A percentile compares a stretch with the other conserved stretches of the same genome.
Evolutionary conservation across 2,113 vertebrate genomes (phyloP).

Genomic region (Otis tarda): DNA sequence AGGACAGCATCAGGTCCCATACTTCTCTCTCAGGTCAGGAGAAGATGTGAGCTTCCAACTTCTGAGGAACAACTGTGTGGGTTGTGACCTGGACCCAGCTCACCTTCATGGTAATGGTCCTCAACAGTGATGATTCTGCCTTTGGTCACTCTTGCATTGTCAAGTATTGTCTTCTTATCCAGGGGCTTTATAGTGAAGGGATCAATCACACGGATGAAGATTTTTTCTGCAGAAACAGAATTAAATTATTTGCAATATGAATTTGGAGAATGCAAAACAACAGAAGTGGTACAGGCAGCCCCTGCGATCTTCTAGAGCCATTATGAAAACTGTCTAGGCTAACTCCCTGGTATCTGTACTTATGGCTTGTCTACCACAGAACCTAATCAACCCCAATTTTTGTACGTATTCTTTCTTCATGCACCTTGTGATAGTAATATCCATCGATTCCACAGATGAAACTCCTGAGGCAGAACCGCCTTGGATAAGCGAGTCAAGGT

Average conservation of each 20-base stretch:
- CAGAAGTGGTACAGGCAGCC: not conserved
- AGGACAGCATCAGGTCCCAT: not conserved
- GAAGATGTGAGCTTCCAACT: not conserved
- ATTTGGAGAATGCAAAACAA: not conserved
- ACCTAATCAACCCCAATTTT: not conserved
- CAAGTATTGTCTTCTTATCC: constrained; percentile 89
- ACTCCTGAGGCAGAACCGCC: not conserved
- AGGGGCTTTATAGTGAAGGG: constrained; percentile 94
- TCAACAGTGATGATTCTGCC: constrained; percentile 92
- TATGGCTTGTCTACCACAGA: not conserved
- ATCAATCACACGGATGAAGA: constrained; percentile 87
- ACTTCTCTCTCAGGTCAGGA: not conserved
- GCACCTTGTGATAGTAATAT: not conserved
- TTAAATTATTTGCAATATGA: not conserved
- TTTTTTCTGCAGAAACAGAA: constrained; percentile 80
- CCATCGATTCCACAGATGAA: not conserved
- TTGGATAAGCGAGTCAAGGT: not conserved
- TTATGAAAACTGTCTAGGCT: not conserved
- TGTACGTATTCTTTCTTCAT: not conserved
- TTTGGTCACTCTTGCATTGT: constrained; percentile 86
- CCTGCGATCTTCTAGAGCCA: not conserved
- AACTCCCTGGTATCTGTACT: not conserved
- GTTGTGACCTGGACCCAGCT: not conserved
- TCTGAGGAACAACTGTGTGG: too few species aligned
- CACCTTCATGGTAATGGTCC: constrained; percentile 94